Percentiles rank a stretch among this genome's conserved stretches.
These are phyloP conservation scores for Rousettus leschenaultii DNA, from an alignment of 2,113 vertebrate genomes.

Conservation along the genomic window DNA sequence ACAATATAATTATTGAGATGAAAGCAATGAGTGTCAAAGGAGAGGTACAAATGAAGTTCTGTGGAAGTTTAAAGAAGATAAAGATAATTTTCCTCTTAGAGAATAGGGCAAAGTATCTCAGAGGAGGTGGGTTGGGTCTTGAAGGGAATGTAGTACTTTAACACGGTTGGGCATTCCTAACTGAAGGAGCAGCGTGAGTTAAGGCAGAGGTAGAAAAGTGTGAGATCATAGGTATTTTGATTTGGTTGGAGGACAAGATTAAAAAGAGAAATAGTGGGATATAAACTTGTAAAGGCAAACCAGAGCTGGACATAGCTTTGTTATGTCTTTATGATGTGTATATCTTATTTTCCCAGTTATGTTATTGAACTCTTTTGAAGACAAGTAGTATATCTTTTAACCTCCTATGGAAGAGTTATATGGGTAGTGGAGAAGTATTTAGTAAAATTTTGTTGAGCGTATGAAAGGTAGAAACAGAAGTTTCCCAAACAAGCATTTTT, in stretches of 20 bases:
- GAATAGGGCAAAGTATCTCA: background rate
- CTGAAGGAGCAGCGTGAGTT: background rate
- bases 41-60: background rate
- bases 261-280: background rate
- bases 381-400: background rate
- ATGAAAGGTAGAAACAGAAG: background rate
- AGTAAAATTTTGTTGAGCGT: background rate
- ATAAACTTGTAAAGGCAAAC: background rate
- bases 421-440: background rate
- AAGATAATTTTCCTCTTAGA: background rate
- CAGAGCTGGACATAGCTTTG: background rate
- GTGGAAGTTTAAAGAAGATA: background rate
- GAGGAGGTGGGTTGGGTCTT: background rate
- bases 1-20: background rate
- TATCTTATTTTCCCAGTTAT: background rate
- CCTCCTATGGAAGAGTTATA: background rate
- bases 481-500: background rate
- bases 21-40: background rate
- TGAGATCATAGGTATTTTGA: background rate
- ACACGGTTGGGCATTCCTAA: background rate
- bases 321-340: background rate
- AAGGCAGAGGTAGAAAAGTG: background rate
- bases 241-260: background rate
- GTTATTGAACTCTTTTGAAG: background rate
- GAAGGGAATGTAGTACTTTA: background rate